Base-by-base conservation (phyloP, 2,888 invertebrate genomes). In the Agrilus cyanescens region DNA sequence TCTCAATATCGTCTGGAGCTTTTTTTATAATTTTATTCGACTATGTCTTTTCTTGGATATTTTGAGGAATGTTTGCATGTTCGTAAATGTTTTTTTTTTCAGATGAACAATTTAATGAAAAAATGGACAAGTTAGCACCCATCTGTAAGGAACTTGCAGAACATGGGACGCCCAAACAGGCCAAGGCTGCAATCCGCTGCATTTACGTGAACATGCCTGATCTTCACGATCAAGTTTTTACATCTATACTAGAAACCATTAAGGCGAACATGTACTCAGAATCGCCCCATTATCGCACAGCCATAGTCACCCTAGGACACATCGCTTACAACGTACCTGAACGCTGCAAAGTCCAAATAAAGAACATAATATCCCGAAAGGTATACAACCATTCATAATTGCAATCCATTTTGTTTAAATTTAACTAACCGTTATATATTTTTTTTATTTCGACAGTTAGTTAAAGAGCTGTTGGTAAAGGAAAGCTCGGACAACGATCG, bases 121-220 rank as follows among this genome's bases (percentile, higher is more conserved):
- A 89, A 41, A 80, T 86, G 68, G 82, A 85, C 38, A 78, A 80
- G 48, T 67, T 96, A 61, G 80, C 88, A 29, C 87, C 89, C 2
- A 76, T 90, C 38, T 88, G 95, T 65, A 87, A 88, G 61, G 84
- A 83, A 41, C 84, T 93, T 61, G 87, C 91, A 0, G 82, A 87
- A 57, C 80, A 80, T 34, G 96, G 96, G 10, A 87, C 89, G 4
- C 85, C 90, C 1, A 94, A 94, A 65, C 95, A 96, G 67, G 93
- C 95, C 5, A 97, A 97, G 68, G 93, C 95, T 58, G 94, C 96
- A 4, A 85, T 97, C 46, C 80, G 90, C 52, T 96, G 95, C 67
- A 78, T 97, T 41, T 87, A 78, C 64, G 83, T 87, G 37, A 90
- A 91, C 66, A 82, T 86, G 69, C 73, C 73, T 4, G 74, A 74